Evolutionary conservation across 2,888 invertebrate species (phyloP).

Genomic region (Strigamia maritima): DNA sequence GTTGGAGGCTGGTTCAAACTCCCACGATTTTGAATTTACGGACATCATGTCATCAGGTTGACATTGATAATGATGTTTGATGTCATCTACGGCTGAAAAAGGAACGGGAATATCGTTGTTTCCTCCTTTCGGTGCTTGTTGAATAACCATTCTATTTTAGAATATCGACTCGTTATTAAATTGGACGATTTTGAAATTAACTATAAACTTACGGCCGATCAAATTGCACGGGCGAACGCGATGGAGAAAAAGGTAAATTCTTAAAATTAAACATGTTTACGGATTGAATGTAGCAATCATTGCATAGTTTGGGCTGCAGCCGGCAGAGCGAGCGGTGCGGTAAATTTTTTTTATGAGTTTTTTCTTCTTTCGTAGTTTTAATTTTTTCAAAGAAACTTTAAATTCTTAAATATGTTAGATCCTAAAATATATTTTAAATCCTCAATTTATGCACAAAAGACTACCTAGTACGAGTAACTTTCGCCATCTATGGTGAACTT

Average conservation of each 20-base stretch:
- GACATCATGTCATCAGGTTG: background rate
- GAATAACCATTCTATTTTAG: slow-evolving; percentile 25
- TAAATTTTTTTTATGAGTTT: no score
- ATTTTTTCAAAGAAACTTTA: no score
- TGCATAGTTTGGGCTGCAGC: no score
- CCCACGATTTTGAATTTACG: background rate
- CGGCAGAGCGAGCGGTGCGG: no score
- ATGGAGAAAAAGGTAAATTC: background rate
- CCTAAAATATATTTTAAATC: no score
- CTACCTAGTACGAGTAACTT: no score
- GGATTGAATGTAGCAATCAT: no score
- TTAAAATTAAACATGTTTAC: slow-evolving; percentile 8
- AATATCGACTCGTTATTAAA: background rate
- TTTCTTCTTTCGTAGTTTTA: no score
- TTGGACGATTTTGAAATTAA: background rate
- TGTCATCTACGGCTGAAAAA: background rate
- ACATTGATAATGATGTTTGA: background rate
- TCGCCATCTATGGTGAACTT: no score
- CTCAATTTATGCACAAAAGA: no score
- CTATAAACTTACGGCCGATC: background rate
- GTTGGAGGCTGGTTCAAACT: background rate
- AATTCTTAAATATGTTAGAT: no score
- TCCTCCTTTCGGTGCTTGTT: slow-evolving; percentile 7
- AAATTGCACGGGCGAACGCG: background rate
- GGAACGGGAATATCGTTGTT: background rate